A percentile compares a stretch with the other conserved stretches of the same genome.
Conservation (phyloP, 2,888 invertebrate species). For the Eilema griseolum region DNA sequence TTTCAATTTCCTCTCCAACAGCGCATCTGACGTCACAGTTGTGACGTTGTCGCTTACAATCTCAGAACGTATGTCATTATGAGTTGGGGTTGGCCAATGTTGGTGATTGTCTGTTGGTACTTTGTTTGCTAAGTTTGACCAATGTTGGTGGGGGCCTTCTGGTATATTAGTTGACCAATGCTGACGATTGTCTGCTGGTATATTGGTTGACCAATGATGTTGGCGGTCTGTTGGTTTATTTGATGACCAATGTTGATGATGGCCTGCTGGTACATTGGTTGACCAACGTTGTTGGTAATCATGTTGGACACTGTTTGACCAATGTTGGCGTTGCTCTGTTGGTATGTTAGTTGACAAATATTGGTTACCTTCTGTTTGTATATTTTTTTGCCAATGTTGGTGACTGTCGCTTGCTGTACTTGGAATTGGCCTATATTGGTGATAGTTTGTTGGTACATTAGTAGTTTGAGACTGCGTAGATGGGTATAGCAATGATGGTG, state of each 20-base stretch:
- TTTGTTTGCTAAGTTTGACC: not conserved
- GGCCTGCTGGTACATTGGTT: not conserved
- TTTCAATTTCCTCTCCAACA: conserved; percentile 68
- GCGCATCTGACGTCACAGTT: conserved; percentile 54
- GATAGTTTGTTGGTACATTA: not conserved
- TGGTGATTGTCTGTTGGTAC: not conserved
- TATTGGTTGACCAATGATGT: not conserved
- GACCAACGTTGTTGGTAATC: not conserved
- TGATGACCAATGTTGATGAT: not conserved
- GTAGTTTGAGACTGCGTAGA: not conserved
- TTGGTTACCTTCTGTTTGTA: not conserved
- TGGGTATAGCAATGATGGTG: not conserved
- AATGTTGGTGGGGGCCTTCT: not conserved
- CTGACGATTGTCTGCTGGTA: not conserved
- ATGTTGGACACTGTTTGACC: not conserved
- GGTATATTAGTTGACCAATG: not conserved
- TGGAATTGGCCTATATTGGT: not conserved
- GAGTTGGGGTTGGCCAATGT: not conserved
- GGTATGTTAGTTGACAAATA: not conserved
- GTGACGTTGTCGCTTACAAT: conserved; percentile 9
- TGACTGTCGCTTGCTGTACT: too few relatives aligned
- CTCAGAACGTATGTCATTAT: not conserved
- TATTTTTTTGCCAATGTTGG: too few relatives aligned
- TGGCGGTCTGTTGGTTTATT: not conserved
- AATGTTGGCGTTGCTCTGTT: not conserved